phyloP scores from a whole-genome alignment of 2,113 vertebrate genomes.

The Equus quagga region DNA sequence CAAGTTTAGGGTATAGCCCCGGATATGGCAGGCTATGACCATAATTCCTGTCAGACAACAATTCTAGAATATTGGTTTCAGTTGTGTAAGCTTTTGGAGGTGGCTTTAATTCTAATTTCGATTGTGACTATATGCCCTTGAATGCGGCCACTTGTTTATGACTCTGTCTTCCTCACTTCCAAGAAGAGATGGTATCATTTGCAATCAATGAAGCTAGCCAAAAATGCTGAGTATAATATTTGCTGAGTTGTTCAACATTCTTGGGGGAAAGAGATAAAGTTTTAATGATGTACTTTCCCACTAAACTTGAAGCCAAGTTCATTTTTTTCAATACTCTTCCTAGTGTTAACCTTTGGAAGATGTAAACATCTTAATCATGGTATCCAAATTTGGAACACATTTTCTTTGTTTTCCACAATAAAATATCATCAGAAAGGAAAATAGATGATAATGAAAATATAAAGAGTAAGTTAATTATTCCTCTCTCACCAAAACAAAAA shows the following conservation, averaged over 20 bases:
- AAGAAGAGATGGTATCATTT: constrained; percentile 21
- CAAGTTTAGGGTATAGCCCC: background rate
- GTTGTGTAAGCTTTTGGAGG: background rate
- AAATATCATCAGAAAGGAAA: constrained; percentile 55
- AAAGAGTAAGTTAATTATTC: constrained; percentile 34
- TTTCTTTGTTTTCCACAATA: constrained; percentile 55
- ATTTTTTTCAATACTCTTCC: constrained; percentile 40
- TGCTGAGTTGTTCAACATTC: constrained; percentile 16
- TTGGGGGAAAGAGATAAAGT: constrained; percentile 56
- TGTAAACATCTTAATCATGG: constrained; percentile 51
- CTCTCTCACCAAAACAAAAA: background rate
- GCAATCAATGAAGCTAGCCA: background rate
- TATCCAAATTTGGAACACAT: background rate
- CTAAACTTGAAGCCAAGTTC: constrained; percentile 51
- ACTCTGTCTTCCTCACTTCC: background rate
- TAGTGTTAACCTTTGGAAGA: constrained; percentile 53
- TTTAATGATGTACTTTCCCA: constrained; percentile 70
- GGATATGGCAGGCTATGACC: background rate
- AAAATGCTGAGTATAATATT: constrained; percentile 18
- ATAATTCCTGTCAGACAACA: background rate
- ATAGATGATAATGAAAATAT: constrained; percentile 1
- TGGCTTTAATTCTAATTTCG: background rate
- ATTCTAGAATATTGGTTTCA: background rate
- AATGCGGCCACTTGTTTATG: background rate
- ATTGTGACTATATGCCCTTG: background rate